phyloP scores from a whole-genome alignment of 2,888 invertebrate genomes.

The Calameuta pallipes region DNA sequence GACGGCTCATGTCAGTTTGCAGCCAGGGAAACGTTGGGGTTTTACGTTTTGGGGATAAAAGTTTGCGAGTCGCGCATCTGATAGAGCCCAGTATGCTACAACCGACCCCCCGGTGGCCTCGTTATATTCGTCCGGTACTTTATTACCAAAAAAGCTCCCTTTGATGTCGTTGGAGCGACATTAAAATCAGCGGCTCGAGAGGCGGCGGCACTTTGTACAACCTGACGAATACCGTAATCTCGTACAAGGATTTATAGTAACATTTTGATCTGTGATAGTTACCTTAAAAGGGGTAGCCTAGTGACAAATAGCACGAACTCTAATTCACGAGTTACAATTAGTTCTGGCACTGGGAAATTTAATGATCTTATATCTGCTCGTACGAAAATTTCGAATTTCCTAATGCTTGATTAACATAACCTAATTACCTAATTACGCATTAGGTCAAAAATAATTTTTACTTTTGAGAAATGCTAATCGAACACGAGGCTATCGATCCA shows the following conservation, averaged over 20 bases:
- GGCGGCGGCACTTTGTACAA: neutral
- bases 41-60: neutral
- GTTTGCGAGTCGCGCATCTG: slow-evolving; percentile 1
- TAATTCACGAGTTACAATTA: neutral
- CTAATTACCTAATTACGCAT: no score
- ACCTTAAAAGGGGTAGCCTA: neutral
- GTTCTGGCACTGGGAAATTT: neutral
- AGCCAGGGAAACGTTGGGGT: neutral
- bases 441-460: neutral
- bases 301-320: neutral
- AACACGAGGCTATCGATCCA: neutral
- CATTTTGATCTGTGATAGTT: neutral
- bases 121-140: slow-evolving; percentile 26
- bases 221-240: neutral
- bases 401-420: neutral
- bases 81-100: neutral
- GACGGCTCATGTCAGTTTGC: neutral
- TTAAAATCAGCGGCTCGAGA: slow-evolving; percentile 27
- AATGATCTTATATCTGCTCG: neutral
- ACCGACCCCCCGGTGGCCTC: slow-evolving; percentile 20
- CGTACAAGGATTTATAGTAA: neutral
- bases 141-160: slow-evolving; percentile 18
- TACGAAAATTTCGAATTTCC: neutral
- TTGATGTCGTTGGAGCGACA: slow-evolving; percentile 27
- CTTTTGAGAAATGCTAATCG: neutral